Base-by-base conservation (phyloP, 2,113 vertebrate genomes). In the Tonatia bakeri region DNA sequence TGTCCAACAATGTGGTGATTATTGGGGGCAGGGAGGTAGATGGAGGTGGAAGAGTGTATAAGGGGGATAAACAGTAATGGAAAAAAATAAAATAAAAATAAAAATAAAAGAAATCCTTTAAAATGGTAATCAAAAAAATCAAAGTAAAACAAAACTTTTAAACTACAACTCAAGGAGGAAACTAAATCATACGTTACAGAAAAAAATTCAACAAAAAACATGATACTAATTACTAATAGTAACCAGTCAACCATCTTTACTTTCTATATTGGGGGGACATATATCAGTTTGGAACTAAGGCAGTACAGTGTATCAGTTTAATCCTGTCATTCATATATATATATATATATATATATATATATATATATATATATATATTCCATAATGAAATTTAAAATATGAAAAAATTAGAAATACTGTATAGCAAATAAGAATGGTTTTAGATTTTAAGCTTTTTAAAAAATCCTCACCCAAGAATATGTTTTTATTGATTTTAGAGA, bases 141-240 rank as follows among this genome's bases (percentile, higher is more conserved):
- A 84, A 77, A 94, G 50, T 77, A 70, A 89, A 95, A 56, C 40
- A 73, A 85, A 86, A 93, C 59, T 85, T 50, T 82, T 38, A 54
- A 87, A 50, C 45, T 45, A 77, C 5, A 83, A 72, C 47, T 92
- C 11, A n/a, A n/a, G 17, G 40, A 95, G 43, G 50, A 83, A 89
- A 94, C 19, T 75, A 82, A 95, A 92, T 70, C 24, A 81, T 76
- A 56, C 15, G 64, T 86, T 81, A 81, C 9, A 87, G 59, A 90
- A 87, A 87, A 45, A 47, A 87, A 20, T 83, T 87, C 28, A 84
- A 69, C 7, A 90, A 77, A 88, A 65, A 92, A 85, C 20, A 90
- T 59, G 69, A 75, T 40, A 86, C 24, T 17, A 69, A 90, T 72
- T 70, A 79, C 38, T 22, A 83, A 28, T 16, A 82, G 26, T 87